Evolutionary conservation across 2,113 vertebrate species (phyloP).

Genomic region (Diphyllodes magnificus): DNA sequence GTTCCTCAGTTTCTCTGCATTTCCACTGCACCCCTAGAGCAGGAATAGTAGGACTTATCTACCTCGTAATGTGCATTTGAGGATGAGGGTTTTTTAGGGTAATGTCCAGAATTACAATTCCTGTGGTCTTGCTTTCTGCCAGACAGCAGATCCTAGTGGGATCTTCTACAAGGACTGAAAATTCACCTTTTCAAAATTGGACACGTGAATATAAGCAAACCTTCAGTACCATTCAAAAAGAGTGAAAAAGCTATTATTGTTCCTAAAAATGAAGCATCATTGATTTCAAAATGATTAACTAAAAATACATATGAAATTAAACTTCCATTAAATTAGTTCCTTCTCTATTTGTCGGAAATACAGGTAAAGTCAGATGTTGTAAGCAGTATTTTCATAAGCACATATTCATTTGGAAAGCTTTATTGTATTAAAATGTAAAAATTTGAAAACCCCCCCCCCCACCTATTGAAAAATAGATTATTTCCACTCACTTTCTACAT

Average conservation of each 20-base stretch:
- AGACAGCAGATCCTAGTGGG: neutral
- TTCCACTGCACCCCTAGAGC: neutral
- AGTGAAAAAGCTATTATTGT: neutral
- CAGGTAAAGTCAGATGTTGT: neutral
- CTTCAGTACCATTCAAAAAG: neutral
- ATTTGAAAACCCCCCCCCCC: fast-evolving
- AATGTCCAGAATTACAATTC: neutral
- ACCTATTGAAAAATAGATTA: neutral
- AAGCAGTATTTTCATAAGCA: neutral
- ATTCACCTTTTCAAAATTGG: neutral
- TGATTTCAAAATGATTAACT: neutral
- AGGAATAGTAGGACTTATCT: neutral
- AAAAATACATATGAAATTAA: neutral
- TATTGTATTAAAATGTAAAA: neutral
- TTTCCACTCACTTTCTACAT: neutral
- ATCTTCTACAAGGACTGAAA: neutral
- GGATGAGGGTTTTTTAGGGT: fast-evolving
- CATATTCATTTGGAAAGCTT: neutral
- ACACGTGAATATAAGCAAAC: neutral
- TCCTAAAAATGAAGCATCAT: neutral
- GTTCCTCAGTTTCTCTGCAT: neutral
- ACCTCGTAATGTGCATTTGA: neutral
- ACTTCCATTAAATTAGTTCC: neutral
- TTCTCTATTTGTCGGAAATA: neutral
- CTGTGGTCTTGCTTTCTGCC: neutral